These are phyloP conservation scores for Otus scops DNA, from an alignment of 2,797 vertebrate genomes.

Conservation along the genomic window DNA sequence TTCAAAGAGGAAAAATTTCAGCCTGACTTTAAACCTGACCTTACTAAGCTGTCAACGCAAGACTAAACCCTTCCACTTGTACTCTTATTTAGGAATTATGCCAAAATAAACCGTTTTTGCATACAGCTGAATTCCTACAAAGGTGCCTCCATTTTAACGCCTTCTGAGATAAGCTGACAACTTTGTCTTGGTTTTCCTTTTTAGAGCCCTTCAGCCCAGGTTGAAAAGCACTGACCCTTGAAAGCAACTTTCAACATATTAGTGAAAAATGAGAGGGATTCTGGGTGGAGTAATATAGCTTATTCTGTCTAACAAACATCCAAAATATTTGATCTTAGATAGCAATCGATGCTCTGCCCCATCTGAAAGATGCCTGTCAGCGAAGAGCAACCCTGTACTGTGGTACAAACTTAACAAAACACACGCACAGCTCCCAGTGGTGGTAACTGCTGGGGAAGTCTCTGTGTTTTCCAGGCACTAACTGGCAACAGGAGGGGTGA, in stretches of 20 bases:
- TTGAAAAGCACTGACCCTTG: not conserved
- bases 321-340: not conserved
- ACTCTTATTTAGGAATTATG: not conserved
- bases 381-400: not conserved
- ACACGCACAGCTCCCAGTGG: no score
- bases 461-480: not conserved
- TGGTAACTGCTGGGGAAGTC: not conserved
- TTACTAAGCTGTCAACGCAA: slow-evolving; percentile 35
- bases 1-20: slow-evolving; percentile 50
- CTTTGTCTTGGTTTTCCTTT: not conserved
- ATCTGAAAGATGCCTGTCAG: not conserved
- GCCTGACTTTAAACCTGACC: not conserved
- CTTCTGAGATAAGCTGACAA: not conserved
- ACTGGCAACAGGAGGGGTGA: not conserved
- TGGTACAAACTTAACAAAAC: not conserved
- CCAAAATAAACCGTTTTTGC: not conserved
- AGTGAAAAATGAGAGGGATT: not conserved
- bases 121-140: not conserved
- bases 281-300: not conserved
- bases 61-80: slow-evolving; percentile 27
- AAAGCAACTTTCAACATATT: not conserved
- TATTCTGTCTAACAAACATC: not conserved
- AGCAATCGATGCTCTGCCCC: not conserved
- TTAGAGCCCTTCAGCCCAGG: not conserved
- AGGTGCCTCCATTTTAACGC: not conserved